A percentile compares a stretch with the other conserved stretches of the same genome.
Conservation (phyloP, 2,113 vertebrate genomes). For the Datnioides undecimradiatus region DNA sequence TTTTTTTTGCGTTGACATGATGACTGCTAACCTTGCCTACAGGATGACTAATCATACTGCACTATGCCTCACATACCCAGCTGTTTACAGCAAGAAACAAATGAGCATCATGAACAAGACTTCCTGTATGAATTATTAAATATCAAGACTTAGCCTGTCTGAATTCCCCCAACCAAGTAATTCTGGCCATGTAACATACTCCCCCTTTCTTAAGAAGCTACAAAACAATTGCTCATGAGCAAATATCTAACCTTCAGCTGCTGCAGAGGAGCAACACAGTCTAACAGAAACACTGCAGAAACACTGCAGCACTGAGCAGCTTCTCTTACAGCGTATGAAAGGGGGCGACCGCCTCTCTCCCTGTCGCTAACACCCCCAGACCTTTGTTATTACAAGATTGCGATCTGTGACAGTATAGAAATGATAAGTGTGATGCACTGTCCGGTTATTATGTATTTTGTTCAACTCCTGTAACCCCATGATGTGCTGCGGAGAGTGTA, state of each 20-base stretch:
- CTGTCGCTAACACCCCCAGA: not conserved
- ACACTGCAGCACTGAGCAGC: not conserved
- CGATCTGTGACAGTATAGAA: not conserved
- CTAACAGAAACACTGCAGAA: not conserved
- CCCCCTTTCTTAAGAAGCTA: not conserved
- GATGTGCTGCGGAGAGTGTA: not conserved
- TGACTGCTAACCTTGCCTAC: not conserved
- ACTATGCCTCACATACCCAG: not conserved
- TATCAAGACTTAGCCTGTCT: not conserved
- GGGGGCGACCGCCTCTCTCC: not conserved
- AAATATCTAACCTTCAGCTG: not conserved
- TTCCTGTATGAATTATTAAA: not conserved
- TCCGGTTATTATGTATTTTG: not conserved
- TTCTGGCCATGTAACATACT: not conserved
- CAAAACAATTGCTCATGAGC: not conserved
- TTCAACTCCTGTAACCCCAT: not conserved
- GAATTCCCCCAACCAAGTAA: not conserved
- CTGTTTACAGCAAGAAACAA: conserved; percentile 6
- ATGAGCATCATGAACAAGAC: not conserved
- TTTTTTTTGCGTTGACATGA: not conserved
- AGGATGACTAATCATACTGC: not conserved
- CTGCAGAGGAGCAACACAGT: not conserved
- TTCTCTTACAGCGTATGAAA: not conserved
- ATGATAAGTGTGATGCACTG: not conserved
- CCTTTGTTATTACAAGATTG: not conserved